phyloP scores from a whole-genome alignment of 2,113 vertebrate genomes.

The Ploceus nigricollis region DNA sequence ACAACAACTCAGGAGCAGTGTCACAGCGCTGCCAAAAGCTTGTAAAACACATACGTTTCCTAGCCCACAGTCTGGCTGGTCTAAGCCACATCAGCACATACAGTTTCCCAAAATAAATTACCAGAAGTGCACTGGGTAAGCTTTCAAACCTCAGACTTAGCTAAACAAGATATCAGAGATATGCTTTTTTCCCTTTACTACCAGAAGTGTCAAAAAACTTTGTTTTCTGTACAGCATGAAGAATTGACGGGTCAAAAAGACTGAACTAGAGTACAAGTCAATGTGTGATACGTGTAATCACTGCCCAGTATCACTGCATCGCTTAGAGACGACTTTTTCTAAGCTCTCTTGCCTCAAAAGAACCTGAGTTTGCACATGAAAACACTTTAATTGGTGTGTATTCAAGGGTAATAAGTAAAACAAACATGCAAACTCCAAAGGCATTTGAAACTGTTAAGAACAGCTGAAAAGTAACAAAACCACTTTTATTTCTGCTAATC shows the following conservation, averaged over 20 bases:
- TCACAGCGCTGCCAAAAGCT: neutral
- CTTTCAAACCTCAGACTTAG: neutral
- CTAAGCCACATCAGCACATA: neutral
- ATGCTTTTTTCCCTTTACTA: neutral
- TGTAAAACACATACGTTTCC: fast-evolving
- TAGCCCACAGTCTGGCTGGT: neutral
- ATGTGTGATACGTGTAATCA: fast-evolving
- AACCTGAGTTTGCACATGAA: neutral
- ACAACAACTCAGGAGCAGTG: neutral
- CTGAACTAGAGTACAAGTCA: neutral
- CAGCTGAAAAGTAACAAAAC: neutral
- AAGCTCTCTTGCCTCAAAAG: neutral
- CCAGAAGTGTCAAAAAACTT: neutral
- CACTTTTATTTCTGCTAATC: neutral
- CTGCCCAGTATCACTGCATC: fast-evolving
- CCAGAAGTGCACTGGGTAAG: neutral
- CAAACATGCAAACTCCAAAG: neutral
- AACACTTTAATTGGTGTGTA: neutral
- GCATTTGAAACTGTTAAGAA: neutral
- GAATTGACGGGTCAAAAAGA: fast-evolving
- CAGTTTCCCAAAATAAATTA: neutral
- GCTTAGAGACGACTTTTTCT: neutral
- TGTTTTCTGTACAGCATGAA: neutral
- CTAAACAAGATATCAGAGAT: neutral
- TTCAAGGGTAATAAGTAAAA: neutral